Conservation (phyloP, 2,113 vertebrate species). For the Brienomyrus longianalis region DNA sequence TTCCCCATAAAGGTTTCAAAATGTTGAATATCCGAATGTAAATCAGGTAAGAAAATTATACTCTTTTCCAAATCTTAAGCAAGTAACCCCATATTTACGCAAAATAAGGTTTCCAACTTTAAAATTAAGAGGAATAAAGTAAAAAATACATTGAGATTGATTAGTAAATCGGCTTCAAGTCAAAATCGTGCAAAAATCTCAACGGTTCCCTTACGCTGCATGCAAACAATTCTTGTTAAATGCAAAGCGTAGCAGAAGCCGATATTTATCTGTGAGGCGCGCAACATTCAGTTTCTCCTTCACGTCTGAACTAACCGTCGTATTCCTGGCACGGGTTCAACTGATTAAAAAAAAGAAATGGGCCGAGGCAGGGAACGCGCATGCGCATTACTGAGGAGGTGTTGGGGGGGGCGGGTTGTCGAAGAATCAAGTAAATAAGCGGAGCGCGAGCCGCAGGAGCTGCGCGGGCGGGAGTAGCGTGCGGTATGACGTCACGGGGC, state of each 20-base stretch:
- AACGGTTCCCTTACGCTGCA: not conserved
- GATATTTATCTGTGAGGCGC: not conserved
- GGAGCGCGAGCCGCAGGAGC: slow-evolving; percentile 53
- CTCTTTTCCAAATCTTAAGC: not conserved
- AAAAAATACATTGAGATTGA: not conserved
- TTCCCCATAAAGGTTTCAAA: not conserved
- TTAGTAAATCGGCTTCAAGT: not conserved
- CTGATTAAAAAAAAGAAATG: slow-evolving; percentile 9
- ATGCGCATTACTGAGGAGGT: slow-evolving; percentile 24
- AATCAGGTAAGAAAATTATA: not conserved
- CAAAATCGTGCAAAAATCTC: not conserved
- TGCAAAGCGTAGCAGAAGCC: not conserved
- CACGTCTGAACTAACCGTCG: slow-evolving; percentile 25
- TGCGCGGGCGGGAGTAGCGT: slow-evolving; percentile 41
- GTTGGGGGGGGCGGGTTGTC: slow-evolving; percentile 44
- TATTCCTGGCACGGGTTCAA: slow-evolving; percentile 44
- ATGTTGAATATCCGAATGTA: not conserved
- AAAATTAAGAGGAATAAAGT: not conserved
- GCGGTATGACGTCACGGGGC: slow-evolving; percentile 59
- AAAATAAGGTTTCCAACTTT: not conserved
- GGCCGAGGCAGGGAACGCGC: slow-evolving; percentile 25
- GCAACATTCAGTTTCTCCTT: not conserved
- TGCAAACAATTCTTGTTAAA: not conserved
- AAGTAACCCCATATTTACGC: not conserved
- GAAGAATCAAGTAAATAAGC: slow-evolving; percentile 74